Conservation (phyloP, 53 echinoderm and acorn worm genomes). For the Holothuria scabra region DNA sequence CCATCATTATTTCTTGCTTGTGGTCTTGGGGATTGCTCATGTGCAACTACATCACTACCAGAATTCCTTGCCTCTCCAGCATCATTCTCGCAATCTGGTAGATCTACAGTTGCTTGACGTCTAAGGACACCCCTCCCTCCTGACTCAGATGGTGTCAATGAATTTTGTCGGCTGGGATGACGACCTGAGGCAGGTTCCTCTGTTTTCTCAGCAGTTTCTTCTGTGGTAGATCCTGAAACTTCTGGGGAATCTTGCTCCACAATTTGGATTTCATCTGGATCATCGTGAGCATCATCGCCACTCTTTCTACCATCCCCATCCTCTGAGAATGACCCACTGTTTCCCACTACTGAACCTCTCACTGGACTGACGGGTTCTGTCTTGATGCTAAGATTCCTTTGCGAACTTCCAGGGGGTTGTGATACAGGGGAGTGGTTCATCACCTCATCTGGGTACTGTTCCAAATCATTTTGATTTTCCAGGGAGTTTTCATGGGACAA, state of each 20-base stretch:
- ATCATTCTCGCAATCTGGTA: conserved; percentile 38
- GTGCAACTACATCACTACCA: neutral
- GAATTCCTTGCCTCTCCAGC: conserved; percentile 6
- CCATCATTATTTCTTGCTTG: neutral
- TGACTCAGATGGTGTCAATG: conserved; percentile 40
- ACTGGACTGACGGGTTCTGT: conserved; percentile 95
- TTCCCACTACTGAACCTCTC: conserved; percentile 6
- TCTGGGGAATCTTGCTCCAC: conserved; percentile 5
- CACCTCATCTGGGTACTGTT: conserved; percentile 57
- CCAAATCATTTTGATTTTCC: conserved; percentile 42
- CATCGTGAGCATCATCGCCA: neutral
- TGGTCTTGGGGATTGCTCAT: neutral
- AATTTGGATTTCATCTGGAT: conserved; percentile 36
- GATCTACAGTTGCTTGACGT: conserved; percentile 44
- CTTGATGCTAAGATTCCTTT: conserved; percentile 62
- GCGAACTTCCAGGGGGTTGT: conserved; percentile 40
- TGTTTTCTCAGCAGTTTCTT: conserved; percentile 24
- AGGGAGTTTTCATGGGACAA: conserved; percentile 43
- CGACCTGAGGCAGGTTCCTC: neutral
- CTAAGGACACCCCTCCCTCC: conserved; percentile 37
- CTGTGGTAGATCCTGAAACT: conserved; percentile 16
- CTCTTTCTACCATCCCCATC: conserved; percentile 8
- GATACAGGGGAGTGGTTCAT: conserved; percentile 46
- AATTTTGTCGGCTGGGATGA: conserved; percentile 30
- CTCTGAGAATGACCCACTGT: conserved; percentile 19